Conservation (phyloP, 2,797 vertebrate species). For the Betta splendens region DNA sequence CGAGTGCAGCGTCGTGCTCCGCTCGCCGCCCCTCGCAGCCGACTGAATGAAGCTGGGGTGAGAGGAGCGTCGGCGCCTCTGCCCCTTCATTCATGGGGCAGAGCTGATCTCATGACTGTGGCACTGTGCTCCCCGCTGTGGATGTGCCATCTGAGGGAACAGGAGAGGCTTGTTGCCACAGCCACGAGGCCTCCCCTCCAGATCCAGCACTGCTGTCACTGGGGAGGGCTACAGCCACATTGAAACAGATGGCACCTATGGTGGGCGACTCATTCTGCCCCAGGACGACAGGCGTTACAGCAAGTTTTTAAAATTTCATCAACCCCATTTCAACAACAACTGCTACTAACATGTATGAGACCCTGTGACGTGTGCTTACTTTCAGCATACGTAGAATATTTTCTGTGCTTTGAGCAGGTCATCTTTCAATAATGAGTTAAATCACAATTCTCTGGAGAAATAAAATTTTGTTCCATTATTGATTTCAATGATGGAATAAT, state of each 20-base stretch:
- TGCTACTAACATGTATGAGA: neutral
- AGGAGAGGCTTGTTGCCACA: constrained; percentile 69
- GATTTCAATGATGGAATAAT: neutral
- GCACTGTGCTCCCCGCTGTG: constrained; percentile 57
- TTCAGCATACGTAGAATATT: neutral
- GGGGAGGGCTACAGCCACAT: constrained; percentile 49
- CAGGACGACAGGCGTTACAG: constrained; percentile 49
- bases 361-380: neutral
- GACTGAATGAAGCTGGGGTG: constrained; percentile 25
- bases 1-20: constrained; percentile 41
- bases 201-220: constrained; percentile 55
- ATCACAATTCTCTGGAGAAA: no score
- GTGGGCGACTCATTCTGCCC: constrained; percentile 48
- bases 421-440: neutral
- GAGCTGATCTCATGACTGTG: constrained; percentile 65
- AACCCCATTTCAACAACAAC: neutral
- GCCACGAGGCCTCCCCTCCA: constrained; percentile 60
- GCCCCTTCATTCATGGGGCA: constrained; percentile 40
- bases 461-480: no score
- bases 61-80: constrained; percentile 29
- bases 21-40: constrained; percentile 20
- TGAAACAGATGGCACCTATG: constrained; percentile 70
- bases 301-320: constrained; percentile 15
- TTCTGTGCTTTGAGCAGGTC: neutral
- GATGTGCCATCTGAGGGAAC: constrained; percentile 72